Percentiles rank a stretch among this genome's conserved stretches.
These are phyloP conservation scores for Acrocephalus scirpaceus DNA, from an alignment of 2,797 vertebrate species.

Conservation along the genomic window DNA sequence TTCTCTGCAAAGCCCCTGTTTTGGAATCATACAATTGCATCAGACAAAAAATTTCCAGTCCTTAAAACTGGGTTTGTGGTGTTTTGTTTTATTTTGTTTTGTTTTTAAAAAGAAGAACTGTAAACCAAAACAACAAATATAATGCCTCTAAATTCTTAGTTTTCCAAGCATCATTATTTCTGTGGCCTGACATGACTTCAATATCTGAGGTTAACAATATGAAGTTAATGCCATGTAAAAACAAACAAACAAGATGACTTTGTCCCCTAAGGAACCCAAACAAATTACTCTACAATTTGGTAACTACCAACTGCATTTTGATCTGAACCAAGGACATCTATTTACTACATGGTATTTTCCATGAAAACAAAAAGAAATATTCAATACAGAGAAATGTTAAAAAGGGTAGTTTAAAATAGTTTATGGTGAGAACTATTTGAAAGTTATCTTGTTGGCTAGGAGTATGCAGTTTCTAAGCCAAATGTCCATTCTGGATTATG, in stretches of 20 bases:
- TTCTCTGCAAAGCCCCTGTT: not conserved
- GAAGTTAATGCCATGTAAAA: not conserved
- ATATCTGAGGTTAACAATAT: not conserved
- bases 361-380: not conserved
- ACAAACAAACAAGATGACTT: not conserved
- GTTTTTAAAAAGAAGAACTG: not conserved
- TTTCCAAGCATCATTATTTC: not conserved
- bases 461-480: not conserved
- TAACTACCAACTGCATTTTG: not conserved
- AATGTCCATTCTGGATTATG: not conserved
- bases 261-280: not conserved
- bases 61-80: not conserved
- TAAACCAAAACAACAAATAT: conserved; percentile 19
- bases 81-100: not conserved
- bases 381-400: not conserved
- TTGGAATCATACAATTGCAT: conserved; percentile 5
- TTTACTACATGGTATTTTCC: not conserved
- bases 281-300: not conserved
- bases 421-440: conserved; percentile 26
- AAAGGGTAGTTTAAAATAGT: not conserved
- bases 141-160: not conserved
- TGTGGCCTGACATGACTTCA: conserved; percentile 11
- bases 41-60: conserved; percentile 8
- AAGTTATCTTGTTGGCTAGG: not conserved
- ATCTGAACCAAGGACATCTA: not conserved